Conservation (phyloP, 2,888 invertebrate species). For the Pollenia amentaria region DNA sequence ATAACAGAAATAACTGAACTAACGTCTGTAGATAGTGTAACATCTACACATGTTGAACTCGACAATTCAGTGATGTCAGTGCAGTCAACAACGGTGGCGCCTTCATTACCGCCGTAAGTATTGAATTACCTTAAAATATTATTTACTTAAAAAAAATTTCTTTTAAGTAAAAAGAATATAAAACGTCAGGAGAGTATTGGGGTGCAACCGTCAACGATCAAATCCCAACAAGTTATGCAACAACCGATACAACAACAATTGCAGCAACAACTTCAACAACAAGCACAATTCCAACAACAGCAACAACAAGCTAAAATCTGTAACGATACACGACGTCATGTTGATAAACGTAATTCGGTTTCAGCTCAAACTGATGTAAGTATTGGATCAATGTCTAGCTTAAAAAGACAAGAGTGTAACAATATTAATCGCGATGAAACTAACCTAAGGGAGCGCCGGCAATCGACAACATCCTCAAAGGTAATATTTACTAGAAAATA, state of each 20-base stretch:
- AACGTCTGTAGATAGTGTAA: conserved; percentile 90
- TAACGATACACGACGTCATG: conserved; percentile 70
- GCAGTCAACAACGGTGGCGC: conserved; percentile 81
- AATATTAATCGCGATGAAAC: conserved; percentile 79
- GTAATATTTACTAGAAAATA: conserved; percentile 58
- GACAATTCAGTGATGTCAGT: conserved; percentile 83
- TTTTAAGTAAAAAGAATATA: conserved; percentile 79
- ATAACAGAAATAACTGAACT: conserved; percentile 88
- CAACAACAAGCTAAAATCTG: conserved; percentile 69
- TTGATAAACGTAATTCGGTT: conserved; percentile 83
- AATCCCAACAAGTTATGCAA: conserved; percentile 76
- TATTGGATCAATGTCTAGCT: conserved; percentile 79
- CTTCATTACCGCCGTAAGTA: conserved; percentile 81
- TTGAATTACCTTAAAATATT: conserved; percentile 9
- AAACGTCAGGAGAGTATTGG: conserved; percentile 75
- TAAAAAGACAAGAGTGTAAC: conserved; percentile 79
- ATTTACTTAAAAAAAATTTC: not conserved
- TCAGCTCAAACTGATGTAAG: conserved; percentile 83
- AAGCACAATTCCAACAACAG: conserved; percentile 69
- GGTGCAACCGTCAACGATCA: conserved; percentile 73
- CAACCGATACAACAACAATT: conserved; percentile 78
- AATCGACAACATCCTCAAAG: conserved; percentile 80
- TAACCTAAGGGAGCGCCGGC: conserved; percentile 80
- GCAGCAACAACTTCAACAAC: conserved; percentile 79
- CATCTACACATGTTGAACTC: conserved; percentile 88